A percentile compares a stretch with the other conserved stretches of the same genome.
phyloP scores from a whole-genome alignment of 1,140 invertebrate genomes.

The Mamestra configurata region DNA sequence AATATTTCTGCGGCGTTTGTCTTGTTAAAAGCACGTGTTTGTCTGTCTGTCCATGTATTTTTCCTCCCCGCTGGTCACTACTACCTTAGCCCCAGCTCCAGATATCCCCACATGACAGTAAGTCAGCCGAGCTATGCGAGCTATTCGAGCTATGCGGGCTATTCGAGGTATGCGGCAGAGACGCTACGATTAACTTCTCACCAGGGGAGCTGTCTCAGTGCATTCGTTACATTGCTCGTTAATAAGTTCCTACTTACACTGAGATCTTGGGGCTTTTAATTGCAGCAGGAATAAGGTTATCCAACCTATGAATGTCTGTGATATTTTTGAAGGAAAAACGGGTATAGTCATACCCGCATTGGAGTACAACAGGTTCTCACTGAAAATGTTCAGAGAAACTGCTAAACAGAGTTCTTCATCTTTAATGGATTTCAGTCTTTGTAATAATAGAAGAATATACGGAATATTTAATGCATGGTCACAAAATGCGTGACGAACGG shows the following conservation, averaged over 20 bases:
- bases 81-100: background rate
- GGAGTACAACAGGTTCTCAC: too few relatives aligned
- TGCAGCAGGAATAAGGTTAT: background rate
- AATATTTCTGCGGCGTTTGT: too few relatives aligned
- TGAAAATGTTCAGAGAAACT: too few relatives aligned
- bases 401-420: too few relatives aligned
- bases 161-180: background rate
- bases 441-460: too few relatives aligned
- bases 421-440: too few relatives aligned
- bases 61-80: background rate
- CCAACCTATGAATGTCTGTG: background rate
- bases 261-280: background rate
- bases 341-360: too few relatives aligned
- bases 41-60: background rate
- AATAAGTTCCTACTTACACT: constrained; percentile 9
- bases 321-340: too few relatives aligned
- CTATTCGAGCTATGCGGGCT: background rate
- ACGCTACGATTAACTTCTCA: constrained; percentile 8
- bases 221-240: background rate
- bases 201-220: background rate
- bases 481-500: too few relatives aligned
- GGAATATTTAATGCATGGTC: too few relatives aligned
- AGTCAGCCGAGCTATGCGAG: background rate
- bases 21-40: too few relatives aligned
- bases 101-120: background rate